These are phyloP conservation scores for Rachycentron canadum DNA, from an alignment of 2,797 vertebrate genomes.

Conservation along the genomic window DNA sequence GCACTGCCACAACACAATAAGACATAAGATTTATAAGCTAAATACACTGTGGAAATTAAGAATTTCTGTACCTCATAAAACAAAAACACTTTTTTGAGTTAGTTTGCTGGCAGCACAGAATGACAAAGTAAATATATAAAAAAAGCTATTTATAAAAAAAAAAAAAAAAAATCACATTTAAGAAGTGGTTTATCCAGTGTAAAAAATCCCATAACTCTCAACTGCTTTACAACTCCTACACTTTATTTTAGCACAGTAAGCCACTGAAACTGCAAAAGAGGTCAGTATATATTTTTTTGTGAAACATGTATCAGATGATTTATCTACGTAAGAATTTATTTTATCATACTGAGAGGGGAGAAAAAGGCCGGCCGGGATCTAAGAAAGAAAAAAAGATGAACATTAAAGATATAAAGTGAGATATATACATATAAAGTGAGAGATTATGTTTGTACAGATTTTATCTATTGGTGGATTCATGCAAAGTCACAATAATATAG, in stretches of 20 bases:
- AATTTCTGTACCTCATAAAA: conserved; percentile 23
- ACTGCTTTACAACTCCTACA: neutral
- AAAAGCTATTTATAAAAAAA: conserved; percentile 21
- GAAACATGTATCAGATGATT: conserved; percentile 71
- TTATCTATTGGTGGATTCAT: conserved; percentile 28
- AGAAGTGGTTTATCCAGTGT: conserved; percentile 18
- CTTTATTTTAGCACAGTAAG: conserved; percentile 36
- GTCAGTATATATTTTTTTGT: conserved; percentile 69
- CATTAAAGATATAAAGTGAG: neutral
- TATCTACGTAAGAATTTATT: conserved; percentile 77
- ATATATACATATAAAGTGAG: conserved; percentile 16
- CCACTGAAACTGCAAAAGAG: conserved; percentile 45
- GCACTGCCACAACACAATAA: conserved; percentile 42
- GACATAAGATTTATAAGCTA: conserved; percentile 23
- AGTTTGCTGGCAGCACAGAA: conserved; percentile 6
- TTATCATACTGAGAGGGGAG: conserved; percentile 63
- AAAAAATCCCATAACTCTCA: conserved; percentile 11
- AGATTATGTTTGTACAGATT: conserved; percentile 53
- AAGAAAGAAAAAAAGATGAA: conserved; percentile 31
- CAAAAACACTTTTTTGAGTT: conserved; percentile 1
- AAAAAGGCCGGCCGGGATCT: conserved; percentile 11
- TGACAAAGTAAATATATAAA: conserved; percentile 7
- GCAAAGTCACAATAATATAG: conserved; percentile 16
- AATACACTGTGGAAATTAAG: conserved; percentile 36
- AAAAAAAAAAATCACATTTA: conserved; percentile 4